Conservation (phyloP, 2,888 invertebrate genomes). For the Oscheius sp. region DNA sequence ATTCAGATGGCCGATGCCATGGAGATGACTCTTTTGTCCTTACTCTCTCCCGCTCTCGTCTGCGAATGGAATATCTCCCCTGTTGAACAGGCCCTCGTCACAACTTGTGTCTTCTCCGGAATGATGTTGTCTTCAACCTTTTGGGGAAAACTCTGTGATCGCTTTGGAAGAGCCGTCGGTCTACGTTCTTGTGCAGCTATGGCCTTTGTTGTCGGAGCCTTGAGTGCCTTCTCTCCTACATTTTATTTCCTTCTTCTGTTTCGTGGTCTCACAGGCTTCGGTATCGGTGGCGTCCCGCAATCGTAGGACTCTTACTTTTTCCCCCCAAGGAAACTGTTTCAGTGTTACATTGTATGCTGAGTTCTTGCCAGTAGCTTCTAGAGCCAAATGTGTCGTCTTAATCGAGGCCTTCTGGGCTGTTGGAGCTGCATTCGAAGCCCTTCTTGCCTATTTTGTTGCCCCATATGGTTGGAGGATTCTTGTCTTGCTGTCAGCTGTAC, state of each 20-base stretch:
- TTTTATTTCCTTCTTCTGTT: constrained; percentile 90
- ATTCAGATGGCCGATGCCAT: constrained; percentile 95
- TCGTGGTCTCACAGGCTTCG: constrained; percentile 92
- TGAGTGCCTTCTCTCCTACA: constrained; percentile 90
- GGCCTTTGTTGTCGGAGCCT: constrained; percentile 88
- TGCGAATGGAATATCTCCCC: constrained; percentile 90
- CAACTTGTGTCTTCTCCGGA: constrained; percentile 76
- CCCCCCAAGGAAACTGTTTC: constrained; percentile 61
- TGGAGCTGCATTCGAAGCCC: constrained; percentile 91
- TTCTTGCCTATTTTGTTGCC: constrained; percentile 87
- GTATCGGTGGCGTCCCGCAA: constrained; percentile 95
- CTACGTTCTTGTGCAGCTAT: constrained; percentile 88
- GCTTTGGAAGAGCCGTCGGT: constrained; percentile 76
- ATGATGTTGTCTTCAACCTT: constrained; percentile 97
- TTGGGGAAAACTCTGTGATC: constrained; percentile 93
- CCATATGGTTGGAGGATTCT: constrained; percentile 91
- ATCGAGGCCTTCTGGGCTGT: constrained; percentile 97
- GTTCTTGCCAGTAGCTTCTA: constrained; percentile 90
- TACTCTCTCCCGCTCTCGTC: constrained; percentile 90
- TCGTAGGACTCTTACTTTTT: constrained; percentile 81
- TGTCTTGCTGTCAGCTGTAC: constrained; percentile 89
- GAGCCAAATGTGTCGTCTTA: constrained; percentile 93
- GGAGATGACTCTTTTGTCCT: constrained; percentile 96
- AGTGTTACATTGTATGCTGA: constrained; percentile 95
- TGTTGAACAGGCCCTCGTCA: constrained; percentile 56